A percentile compares a stretch with the other conserved stretches of the same genome.
Evolutionary conservation across 2,888 invertebrate species (phyloP).

Genomic region (Stenotaenia linearis): DNA sequence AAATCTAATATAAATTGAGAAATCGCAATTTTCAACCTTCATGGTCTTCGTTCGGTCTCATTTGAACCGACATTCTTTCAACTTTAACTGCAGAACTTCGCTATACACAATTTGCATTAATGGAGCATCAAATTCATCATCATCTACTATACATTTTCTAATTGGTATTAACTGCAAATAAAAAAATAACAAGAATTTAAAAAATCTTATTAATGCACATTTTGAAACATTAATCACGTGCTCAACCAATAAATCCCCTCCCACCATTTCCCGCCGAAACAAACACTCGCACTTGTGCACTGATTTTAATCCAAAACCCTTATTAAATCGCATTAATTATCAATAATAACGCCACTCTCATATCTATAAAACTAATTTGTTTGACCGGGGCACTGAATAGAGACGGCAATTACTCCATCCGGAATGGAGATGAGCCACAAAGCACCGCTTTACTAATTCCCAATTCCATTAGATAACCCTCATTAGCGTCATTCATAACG

Average conservation of each 20-base stretch:
- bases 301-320: neutral
- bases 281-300: neutral
- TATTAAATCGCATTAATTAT: neutral
- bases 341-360: neutral
- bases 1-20: neutral
- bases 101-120: neutral
- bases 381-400: neutral
- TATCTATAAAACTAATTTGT: neutral
- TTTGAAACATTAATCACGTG: neutral
- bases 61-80: constrained; percentile 29
- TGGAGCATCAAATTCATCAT: neutral
- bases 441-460: neutral
- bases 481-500: neutral
- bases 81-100: neutral
- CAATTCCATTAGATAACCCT: neutral
- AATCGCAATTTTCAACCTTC: neutral
- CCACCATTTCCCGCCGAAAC: neutral
- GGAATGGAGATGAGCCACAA: constrained; percentile 20
- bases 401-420: neutral
- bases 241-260: neutral
- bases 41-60: constrained; percentile 32
- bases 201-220: neutral
- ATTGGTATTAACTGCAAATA: neutral
- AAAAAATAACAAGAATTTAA: neutral
- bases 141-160: neutral